Evolutionary conservation across 1,140 invertebrate genomes (phyloP).

Genomic region (Drosophila teissieri): DNA sequence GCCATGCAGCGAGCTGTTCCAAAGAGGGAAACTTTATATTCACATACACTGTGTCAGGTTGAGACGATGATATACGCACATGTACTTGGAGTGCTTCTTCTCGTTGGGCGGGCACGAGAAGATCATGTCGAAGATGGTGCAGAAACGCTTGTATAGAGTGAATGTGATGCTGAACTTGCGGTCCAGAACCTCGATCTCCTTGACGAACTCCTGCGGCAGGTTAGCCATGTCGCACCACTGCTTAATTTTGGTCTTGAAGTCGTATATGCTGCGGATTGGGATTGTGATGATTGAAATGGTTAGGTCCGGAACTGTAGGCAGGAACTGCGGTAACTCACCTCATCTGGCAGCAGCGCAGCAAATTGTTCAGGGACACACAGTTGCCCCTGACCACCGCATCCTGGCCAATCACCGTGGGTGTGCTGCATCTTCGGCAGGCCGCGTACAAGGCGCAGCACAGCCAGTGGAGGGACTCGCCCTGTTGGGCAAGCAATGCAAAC

Average conservation of each 20-base stretch:
- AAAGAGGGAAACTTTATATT: constrained; percentile 80
- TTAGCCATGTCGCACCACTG: constrained; percentile 98
- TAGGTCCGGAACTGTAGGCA: no score
- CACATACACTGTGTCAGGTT: not conserved
- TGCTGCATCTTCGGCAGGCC: constrained; percentile 92
- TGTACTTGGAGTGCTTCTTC: constrained; percentile 90
- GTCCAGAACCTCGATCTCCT: constrained; percentile 94
- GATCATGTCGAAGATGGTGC: constrained; percentile 93
- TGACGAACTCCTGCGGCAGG: constrained; percentile 92
- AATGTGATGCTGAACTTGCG: constrained; percentile 97
- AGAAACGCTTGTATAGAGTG: constrained; percentile 97
- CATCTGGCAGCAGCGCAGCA: constrained; percentile 94
- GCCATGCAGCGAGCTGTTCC: constrained; percentile 87
- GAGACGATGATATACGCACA: constrained; percentile 61
- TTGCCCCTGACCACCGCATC: constrained; percentile 92
- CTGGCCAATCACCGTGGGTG: constrained; percentile 91
- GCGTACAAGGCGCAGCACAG: constrained; percentile 97
- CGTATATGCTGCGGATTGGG: constrained; percentile 89
- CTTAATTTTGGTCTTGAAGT: constrained; percentile 98
- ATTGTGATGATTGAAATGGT: no score
- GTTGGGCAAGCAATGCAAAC: not conserved
- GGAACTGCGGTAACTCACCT: constrained; percentile 86
- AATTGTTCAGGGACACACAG: constrained; percentile 95
- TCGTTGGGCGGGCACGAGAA: constrained; percentile 88
- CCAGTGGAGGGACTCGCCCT: constrained; percentile 97